A percentile compares a stretch with the other conserved stretches of the same genome.
Conservation (phyloP, 2,888 invertebrate species). For the Actias luna region DNA sequence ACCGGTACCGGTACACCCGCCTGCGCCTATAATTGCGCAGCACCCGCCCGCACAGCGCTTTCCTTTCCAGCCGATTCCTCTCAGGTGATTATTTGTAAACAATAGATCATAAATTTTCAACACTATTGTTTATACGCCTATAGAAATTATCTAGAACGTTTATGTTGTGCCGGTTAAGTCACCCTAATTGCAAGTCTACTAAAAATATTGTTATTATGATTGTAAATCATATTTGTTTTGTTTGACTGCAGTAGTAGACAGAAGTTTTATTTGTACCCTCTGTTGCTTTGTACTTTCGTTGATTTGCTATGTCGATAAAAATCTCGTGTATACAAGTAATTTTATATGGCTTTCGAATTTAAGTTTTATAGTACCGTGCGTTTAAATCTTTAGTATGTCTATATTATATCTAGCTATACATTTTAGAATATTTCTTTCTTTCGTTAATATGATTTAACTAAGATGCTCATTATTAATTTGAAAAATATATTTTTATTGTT, state of each 20-base stretch:
- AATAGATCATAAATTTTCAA: slow-evolving; percentile 32
- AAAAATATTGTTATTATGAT: background rate
- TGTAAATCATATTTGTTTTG: too few species aligned
- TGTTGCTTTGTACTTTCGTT: background rate
- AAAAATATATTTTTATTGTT: background rate
- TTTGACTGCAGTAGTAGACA: background rate
- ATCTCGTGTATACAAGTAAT: background rate
- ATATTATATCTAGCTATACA: background rate
- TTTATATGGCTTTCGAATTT: background rate
- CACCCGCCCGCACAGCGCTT: slow-evolving; percentile 63
- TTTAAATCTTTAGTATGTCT: slow-evolving; percentile 63
- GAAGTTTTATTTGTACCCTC: background rate
- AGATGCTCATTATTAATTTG: background rate
- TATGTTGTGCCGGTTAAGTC: slow-evolving; percentile 9
- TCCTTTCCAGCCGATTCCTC: slow-evolving; percentile 76
- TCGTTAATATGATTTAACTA: background rate
- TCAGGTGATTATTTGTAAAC: slow-evolving; percentile 52
- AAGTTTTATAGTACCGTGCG: slow-evolving; percentile 42
- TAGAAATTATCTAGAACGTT: slow-evolving; percentile 1
- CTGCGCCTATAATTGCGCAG: slow-evolving; percentile 59
- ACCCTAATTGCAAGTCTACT: slow-evolving; percentile 7
- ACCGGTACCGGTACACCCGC: slow-evolving; percentile 42
- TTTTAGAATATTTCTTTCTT: background rate
- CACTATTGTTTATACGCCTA: slow-evolving; percentile 27
- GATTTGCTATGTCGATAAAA: background rate